These are phyloP conservation scores for Macquaria australasica DNA, from an alignment of 2,113 vertebrate species.

Conservation along the genomic window DNA sequence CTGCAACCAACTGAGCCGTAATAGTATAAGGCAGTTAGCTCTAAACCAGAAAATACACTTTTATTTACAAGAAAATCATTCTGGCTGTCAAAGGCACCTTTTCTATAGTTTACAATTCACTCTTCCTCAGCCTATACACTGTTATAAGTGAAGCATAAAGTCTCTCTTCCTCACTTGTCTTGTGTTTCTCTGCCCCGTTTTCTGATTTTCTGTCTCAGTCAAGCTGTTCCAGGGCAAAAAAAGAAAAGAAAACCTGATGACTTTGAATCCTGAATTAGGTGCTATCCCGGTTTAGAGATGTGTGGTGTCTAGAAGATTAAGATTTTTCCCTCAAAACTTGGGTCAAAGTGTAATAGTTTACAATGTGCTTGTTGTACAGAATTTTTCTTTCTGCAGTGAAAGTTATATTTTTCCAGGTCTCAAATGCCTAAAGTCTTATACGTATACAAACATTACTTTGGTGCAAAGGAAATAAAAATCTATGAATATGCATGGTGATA, in stretches of 20 bases:
- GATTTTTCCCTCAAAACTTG: too few species aligned
- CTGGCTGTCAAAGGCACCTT: background rate
- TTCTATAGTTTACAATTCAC: background rate
- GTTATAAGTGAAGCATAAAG: background rate
- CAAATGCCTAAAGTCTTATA: too few species aligned
- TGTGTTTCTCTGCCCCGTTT: background rate
- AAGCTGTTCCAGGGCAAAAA: background rate
- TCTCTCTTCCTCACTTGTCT: background rate
- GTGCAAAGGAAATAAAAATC: slow-evolving; percentile 1
- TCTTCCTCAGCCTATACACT: background rate
- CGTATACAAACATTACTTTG: background rate
- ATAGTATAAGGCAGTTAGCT: background rate
- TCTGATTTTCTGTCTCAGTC: background rate
- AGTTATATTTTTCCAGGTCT: too few species aligned
- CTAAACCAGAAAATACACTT: background rate
- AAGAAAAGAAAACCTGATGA: background rate
- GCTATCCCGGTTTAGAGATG: background rate
- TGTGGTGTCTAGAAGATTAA: background rate
- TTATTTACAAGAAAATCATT: background rate
- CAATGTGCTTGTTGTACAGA: background rate
- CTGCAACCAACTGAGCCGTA: background rate
- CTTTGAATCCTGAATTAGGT: background rate
- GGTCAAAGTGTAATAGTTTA: background rate
- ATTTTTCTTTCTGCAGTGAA: too few species aligned
- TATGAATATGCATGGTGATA: background rate